Base-by-base conservation (phyloP, 2,113 vertebrate genomes). In the Ammodytes dubius region DNA sequence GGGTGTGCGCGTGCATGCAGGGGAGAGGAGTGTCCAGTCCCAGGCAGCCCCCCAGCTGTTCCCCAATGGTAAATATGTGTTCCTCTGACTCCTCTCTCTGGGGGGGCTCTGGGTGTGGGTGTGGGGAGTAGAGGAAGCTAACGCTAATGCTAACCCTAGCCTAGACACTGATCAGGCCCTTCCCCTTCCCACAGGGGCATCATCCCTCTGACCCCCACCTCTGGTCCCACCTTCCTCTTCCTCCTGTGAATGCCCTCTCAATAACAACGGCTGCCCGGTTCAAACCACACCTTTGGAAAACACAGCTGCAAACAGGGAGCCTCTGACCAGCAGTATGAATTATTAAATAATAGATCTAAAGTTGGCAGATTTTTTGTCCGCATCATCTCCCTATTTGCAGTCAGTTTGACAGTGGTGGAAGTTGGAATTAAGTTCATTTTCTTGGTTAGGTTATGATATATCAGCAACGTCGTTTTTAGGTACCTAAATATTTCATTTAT, bases 51-150 rank as follows among this genome's bases (percentile, higher is more conserved):
- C 95, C 93, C 96, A 97, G 96, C 96, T 96, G 94, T 97, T 98
- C 95, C 97, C 97, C 95, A 98, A 98, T 97, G 97, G 97, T 98
- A 98, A 98, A 97, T 98, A 98, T 98, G 87, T 90, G 95, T 93
- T 94, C 93, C 87, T 93, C 84, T 88, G 90, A 87, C 91, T 93
- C 94, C 93, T 91, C 85, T 91, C 91, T 91, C 81, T 95, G 79
- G 90, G 86, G 85, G 87, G 79, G 78, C 1, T 27, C 1, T 27
- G 27, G 27, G 27, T 82, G 67, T 82, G 90, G 91, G 92, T 90
- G 88, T 91, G 90, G 92, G 83, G 76, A 83, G 84, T 76, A 85
- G 81, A 87, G 90, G 84, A 92, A 85, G 86, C 89, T 88, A 84
- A 90, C 27, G 27, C 27, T 27, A 27, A 27, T 27, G 27, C 27